Evolutionary conservation across 2,888 invertebrate genomes (phyloP).

Genomic region (Silvanus unidentatus): DNA sequence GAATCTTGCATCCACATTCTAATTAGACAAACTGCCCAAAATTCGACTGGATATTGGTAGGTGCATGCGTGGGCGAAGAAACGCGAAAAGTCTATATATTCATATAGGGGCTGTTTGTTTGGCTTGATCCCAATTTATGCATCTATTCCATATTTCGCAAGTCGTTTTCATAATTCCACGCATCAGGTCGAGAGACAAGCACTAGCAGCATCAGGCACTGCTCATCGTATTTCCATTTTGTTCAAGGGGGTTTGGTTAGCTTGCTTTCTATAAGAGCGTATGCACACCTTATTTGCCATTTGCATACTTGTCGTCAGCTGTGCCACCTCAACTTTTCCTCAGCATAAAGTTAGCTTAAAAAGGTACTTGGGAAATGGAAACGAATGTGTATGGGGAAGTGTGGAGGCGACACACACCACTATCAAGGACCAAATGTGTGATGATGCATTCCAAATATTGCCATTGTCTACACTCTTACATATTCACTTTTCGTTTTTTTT

Average conservation of each 20-base stretch:
- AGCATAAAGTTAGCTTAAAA: slow-evolving; percentile 43
- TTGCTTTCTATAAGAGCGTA: slow-evolving; percentile 3
- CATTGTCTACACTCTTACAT: too few species aligned
- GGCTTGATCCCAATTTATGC: slow-evolving; percentile 40
- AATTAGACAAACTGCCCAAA: background rate
- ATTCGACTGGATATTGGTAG: too few species aligned
- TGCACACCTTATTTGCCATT: slow-evolving; percentile 41
- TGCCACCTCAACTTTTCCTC: slow-evolving; percentile 49
- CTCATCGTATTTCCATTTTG: slow-evolving; percentile 31
- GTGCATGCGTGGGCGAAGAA: too few species aligned
- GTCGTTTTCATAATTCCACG: slow-evolving; percentile 49
- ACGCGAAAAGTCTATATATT: too few species aligned
- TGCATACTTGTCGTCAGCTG: slow-evolving; percentile 53
- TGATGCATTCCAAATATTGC: too few species aligned
- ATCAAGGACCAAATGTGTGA: too few species aligned
- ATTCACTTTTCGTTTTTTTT: too few species aligned
- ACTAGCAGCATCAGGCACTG: slow-evolving; percentile 29
- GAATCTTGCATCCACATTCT: background rate
- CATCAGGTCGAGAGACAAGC: slow-evolving; percentile 45
- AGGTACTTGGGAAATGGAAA: slow-evolving; percentile 38
- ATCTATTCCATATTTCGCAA: slow-evolving; percentile 49
- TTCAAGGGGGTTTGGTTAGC: slow-evolving; percentile 16
- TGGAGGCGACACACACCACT: too few species aligned
- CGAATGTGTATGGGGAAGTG: background rate
- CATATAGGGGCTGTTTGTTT: slow-evolving; percentile 3